These are phyloP conservation scores for Sabatieria punctata DNA, from an alignment of 2,888 invertebrate species.

Conservation along the genomic window DNA sequence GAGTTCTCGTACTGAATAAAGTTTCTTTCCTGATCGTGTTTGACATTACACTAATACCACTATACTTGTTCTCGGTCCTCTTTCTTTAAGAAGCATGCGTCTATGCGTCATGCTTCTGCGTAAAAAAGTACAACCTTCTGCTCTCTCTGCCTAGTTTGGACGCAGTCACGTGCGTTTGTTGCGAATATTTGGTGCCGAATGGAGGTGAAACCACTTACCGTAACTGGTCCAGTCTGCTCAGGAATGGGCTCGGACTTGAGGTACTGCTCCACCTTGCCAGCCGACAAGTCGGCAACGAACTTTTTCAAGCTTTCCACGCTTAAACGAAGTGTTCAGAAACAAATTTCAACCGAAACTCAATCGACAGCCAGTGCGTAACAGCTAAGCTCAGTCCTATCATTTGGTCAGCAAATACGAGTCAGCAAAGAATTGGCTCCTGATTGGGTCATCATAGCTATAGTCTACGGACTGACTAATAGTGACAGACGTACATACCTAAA, in stretches of 20 bases:
- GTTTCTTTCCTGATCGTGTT: no score
- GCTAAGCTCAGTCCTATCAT: slow-evolving; percentile 4
- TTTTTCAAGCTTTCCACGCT: slow-evolving; percentile 63
- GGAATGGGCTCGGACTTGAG: slow-evolving; percentile 88
- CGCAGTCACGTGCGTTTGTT: no score
- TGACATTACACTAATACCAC: no score
- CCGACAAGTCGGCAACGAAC: slow-evolving; percentile 66
- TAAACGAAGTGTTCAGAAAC: slow-evolving; percentile 14
- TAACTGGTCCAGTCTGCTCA: slow-evolving; percentile 46
- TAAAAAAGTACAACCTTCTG: no score
- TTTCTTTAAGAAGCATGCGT: no score
- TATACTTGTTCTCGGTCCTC: no score
- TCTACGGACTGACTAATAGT: not conserved
- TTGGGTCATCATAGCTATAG: not conserved
- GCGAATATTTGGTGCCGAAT: no score
- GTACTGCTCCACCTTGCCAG: slow-evolving; percentile 67
- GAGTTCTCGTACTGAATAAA: no score
- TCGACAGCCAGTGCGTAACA: not conserved
- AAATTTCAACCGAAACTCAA: not conserved
- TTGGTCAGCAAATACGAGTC: not conserved
- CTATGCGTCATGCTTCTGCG: no score
- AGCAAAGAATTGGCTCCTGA: not conserved
- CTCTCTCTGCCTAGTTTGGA: no score
- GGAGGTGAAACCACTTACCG: no score
- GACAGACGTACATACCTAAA: slow-evolving; percentile 51